Evolutionary conservation across 2,888 invertebrate genomes (phyloP).

Genomic region (Norana najaformis): DNA sequence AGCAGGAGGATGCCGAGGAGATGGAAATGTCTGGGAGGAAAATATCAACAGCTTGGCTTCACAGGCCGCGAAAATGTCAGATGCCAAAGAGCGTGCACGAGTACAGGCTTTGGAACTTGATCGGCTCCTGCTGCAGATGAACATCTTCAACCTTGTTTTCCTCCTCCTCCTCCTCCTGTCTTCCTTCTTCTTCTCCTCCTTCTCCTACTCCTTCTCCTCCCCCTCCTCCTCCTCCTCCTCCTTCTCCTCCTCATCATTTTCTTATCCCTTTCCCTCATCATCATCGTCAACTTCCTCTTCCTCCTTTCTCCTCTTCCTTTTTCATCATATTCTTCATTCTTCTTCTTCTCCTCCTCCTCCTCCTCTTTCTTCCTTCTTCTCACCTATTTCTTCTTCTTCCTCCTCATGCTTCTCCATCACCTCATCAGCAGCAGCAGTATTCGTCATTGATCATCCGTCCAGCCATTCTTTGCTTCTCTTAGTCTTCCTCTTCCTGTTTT

Average conservation of each 20-base stretch:
- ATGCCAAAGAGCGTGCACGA: neutral
- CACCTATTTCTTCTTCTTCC: no score
- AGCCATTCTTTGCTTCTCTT: neutral
- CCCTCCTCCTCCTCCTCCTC: neutral
- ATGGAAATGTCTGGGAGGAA: neutral
- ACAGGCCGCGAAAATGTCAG: neutral
- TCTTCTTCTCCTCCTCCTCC: no score
- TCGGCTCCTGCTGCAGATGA: neutral
- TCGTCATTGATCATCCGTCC: neutral
- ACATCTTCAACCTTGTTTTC: neutral
- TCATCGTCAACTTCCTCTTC: neutral
- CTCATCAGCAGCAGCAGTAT: neutral
- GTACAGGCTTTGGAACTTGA: neutral
- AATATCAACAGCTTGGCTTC: neutral
- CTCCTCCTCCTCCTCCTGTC: neutral
- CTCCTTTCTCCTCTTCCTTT: neutral
- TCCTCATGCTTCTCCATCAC: neutral
- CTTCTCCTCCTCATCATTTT: neutral
- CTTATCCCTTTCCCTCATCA: neutral
- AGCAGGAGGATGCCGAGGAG: neutral
- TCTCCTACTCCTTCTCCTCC: no score
- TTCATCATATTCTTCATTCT: neutral
- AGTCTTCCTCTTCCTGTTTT: neutral
- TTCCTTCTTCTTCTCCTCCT: no score
- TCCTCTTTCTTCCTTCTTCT: no score